Evolutionary conservation across 2,113 vertebrate species (phyloP).

Genomic region (Pithys albifrons): DNA sequence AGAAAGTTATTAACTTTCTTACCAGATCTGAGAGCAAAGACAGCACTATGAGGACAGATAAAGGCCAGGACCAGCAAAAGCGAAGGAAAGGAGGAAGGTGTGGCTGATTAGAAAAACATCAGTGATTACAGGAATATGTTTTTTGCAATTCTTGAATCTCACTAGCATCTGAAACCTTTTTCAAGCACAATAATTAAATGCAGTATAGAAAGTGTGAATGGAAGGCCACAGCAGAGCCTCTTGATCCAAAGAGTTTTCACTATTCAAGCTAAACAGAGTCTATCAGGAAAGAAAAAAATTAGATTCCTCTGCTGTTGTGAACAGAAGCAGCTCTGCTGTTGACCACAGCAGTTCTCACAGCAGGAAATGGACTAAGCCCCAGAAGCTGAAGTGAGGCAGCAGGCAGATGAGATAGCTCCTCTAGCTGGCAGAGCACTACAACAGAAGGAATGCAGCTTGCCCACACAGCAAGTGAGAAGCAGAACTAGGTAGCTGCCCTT

Average conservation of each 20-base stretch:
- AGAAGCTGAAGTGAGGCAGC: not conserved
- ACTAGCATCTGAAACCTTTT: not conserved
- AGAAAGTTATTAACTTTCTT: not conserved
- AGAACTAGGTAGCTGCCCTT: constrained; percentile 1
- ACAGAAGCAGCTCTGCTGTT: not conserved
- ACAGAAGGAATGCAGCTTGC: not conserved
- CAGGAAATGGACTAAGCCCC: not conserved
- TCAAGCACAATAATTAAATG: not conserved
- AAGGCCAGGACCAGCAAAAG: not conserved
- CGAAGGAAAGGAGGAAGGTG: not conserved
- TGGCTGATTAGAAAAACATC: not conserved
- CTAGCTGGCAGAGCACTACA: not conserved
- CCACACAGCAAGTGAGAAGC: not conserved
- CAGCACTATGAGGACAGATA: not conserved
- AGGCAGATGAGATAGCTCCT: not conserved
- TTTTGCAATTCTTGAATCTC: not conserved
- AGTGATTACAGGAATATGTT: not conserved
- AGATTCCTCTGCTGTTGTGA: not conserved
- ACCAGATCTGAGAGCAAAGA: not conserved
- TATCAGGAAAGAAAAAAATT: not conserved
- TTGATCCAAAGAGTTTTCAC: not conserved
- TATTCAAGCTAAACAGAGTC: not conserved
- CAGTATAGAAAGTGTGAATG: not conserved
- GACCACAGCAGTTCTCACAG: not conserved
- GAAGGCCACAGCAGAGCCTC: not conserved